Conservation (phyloP, 2,888 invertebrate genomes). For the Apodemia hepburni region DNA sequence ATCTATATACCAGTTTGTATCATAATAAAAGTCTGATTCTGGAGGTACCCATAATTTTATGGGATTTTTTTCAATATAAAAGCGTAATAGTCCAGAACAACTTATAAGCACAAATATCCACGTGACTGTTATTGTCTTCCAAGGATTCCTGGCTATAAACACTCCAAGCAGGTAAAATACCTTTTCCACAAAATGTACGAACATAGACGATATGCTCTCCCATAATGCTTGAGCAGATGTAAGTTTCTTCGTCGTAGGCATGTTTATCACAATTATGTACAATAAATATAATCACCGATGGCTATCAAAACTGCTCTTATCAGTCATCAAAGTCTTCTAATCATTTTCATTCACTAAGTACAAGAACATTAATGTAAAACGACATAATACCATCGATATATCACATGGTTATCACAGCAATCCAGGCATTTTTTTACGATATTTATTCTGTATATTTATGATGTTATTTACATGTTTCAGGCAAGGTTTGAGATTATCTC, state of each 20-base stretch:
- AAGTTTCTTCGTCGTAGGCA: constrained; percentile 54
- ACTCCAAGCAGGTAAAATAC: constrained; percentile 81
- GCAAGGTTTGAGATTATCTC: background rate
- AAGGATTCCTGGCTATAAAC: constrained; percentile 80
- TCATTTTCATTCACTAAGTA: background rate
- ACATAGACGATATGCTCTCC: constrained; percentile 60
- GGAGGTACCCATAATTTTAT: constrained; percentile 88
- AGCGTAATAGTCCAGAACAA: constrained; percentile 81
- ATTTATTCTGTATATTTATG: background rate
- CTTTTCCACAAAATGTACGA: constrained; percentile 64
- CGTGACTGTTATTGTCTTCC: constrained; percentile 79
- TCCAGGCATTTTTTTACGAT: background rate
- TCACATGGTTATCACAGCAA: background rate
- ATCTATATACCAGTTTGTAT: constrained; percentile 86
- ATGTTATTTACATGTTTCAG: background rate
- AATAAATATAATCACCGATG: background rate
- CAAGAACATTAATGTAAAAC: background rate
- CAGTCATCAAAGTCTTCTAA: background rate
- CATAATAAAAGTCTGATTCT: constrained; percentile 83
- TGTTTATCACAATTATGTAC: constrained; percentile 29
- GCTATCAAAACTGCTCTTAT: constrained; percentile 8
- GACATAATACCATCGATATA: background rate
- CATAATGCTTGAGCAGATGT: constrained; percentile 62
- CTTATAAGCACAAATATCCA: constrained; percentile 79
- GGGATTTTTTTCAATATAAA: constrained; percentile 87